Percentiles rank a stretch among this genome's conserved stretches.
phyloP scores from a whole-genome alignment of 92 coral and sea anemone genomes.

The Epizoanthus stellaris region DNA sequence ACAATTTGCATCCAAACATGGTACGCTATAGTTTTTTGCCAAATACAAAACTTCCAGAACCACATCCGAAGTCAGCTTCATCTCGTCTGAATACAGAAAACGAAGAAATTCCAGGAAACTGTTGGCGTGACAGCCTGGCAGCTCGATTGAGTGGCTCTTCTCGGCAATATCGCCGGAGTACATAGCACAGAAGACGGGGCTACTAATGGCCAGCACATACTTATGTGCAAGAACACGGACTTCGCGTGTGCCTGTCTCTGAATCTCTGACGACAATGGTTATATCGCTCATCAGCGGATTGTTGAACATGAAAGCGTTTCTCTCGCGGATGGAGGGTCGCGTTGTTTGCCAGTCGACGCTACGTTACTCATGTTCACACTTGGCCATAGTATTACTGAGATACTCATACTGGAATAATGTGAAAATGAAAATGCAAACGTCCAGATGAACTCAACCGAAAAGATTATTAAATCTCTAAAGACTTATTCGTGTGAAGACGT shows the following conservation, averaged over 20 bases:
- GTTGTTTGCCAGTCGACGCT: not conserved
- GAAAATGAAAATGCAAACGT: too few relatives aligned
- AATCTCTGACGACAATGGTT: not conserved
- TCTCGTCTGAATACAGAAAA: constrained; percentile 55
- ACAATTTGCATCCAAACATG: constrained; percentile 50
- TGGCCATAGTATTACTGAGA: too few relatives aligned
- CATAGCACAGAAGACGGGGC: not conserved
- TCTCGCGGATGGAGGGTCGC: too few relatives aligned
- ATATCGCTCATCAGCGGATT: constrained; percentile 11
- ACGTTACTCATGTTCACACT: too few relatives aligned
- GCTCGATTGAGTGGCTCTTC: not conserved
- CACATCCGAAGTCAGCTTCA: constrained; percentile 45
- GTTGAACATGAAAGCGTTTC: too few relatives aligned
- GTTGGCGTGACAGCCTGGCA: not conserved
- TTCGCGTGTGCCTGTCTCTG: not conserved
- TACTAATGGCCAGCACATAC: constrained; percentile 8
- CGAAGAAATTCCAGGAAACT: constrained; percentile 56
- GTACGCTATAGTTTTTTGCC: too few relatives aligned
- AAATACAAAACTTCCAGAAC: too few relatives aligned
- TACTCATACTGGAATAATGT: too few relatives aligned
- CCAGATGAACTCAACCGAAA: too few relatives aligned
- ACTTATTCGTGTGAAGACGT: too few relatives aligned
- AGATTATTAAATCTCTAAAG: too few relatives aligned
- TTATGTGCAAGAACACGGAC: not conserved
- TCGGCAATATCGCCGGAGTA: constrained; percentile 1